Conservation (phyloP, 2,888 invertebrate species). For the Thalpophila matura region DNA sequence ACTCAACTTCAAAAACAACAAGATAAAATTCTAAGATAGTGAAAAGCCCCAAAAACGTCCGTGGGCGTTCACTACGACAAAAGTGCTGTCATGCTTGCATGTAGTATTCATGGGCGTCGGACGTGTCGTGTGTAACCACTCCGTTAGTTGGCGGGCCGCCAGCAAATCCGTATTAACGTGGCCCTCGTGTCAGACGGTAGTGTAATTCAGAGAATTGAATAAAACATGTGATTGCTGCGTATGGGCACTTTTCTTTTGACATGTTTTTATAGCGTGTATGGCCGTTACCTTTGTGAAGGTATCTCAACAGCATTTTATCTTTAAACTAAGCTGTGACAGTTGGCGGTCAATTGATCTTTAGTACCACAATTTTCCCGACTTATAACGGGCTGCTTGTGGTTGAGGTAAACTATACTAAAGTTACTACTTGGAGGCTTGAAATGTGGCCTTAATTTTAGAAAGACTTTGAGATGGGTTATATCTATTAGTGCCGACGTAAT, state of each 20-base stretch:
- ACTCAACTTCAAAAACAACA: constrained; percentile 27
- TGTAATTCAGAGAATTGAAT: constrained; percentile 53
- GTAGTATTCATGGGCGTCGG: constrained; percentile 59
- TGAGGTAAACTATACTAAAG: no score
- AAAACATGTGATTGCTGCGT: constrained; percentile 27
- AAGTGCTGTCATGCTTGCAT: constrained; percentile 56
- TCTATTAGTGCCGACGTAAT: no score
- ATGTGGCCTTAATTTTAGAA: no score
- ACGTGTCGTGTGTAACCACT: constrained; percentile 62
- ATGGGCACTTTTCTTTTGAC: constrained; percentile 24
- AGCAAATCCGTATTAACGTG: constrained; percentile 75
- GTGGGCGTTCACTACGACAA: constrained; percentile 54
- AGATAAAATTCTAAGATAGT: constrained; percentile 47
- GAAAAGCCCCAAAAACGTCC: constrained; percentile 44
- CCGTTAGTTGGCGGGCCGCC: constrained; percentile 79
- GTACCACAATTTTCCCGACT: not conserved
- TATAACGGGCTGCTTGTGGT: no score
- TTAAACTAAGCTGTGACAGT: not conserved
- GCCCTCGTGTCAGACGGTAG: constrained; percentile 69
- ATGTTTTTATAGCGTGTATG: constrained; percentile 27
- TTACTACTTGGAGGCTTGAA: no score
- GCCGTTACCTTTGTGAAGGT: not conserved
- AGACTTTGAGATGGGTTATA: no score
- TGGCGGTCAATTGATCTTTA: not conserved
- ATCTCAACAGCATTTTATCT: not conserved